These are phyloP conservation scores for Diadegma fenestrale DNA, from an alignment of 2,888 invertebrate species.

Conservation along the genomic window DNA sequence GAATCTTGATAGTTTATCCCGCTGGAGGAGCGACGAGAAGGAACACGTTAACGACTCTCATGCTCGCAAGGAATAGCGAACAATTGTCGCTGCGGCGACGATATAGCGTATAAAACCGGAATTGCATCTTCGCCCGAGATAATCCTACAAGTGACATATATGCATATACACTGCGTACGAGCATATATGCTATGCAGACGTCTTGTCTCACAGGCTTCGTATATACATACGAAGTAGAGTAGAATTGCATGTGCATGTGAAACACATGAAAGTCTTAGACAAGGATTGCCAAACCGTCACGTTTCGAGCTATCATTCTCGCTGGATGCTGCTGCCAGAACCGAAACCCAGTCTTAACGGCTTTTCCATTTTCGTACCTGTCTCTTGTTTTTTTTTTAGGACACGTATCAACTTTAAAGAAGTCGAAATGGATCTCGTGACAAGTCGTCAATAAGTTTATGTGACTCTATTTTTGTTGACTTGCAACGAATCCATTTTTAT, in stretches of 20 bases:
- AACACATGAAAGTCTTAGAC: slow-evolving; percentile 14
- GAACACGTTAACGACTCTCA: slow-evolving; percentile 61
- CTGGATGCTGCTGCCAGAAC: slow-evolving; percentile 13
- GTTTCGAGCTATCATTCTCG: slow-evolving; percentile 43
- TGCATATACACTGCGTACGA: neutral
- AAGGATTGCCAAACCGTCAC: slow-evolving; percentile 21
- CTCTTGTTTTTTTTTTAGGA: neutral
- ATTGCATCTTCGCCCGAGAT: slow-evolving; percentile 74
- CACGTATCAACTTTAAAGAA: neutral
- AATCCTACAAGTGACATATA: slow-evolving; percentile 51
- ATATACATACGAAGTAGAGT: slow-evolving; percentile 6
- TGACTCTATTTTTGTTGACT: neutral
- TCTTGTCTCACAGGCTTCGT: slow-evolving; percentile 23
- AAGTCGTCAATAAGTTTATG: neutral
- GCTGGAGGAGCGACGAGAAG: slow-evolving; percentile 40
- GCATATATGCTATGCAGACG: neutral
- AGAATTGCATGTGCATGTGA: slow-evolving; percentile 27
- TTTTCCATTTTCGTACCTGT: neutral
- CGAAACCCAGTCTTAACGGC: slow-evolving; percentile 38
- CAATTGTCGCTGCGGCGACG: slow-evolving; percentile 74
- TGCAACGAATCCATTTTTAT: neutral
- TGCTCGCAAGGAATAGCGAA: slow-evolving; percentile 64
- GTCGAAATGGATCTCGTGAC: neutral
- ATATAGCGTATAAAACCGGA: slow-evolving; percentile 69
- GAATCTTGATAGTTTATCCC: slow-evolving; percentile 62